A percentile compares a stretch with the other conserved stretches of the same genome.
These are phyloP conservation scores for Fregetta grallaria DNA, from an alignment of 2,113 vertebrate genomes.

Conservation along the genomic window DNA sequence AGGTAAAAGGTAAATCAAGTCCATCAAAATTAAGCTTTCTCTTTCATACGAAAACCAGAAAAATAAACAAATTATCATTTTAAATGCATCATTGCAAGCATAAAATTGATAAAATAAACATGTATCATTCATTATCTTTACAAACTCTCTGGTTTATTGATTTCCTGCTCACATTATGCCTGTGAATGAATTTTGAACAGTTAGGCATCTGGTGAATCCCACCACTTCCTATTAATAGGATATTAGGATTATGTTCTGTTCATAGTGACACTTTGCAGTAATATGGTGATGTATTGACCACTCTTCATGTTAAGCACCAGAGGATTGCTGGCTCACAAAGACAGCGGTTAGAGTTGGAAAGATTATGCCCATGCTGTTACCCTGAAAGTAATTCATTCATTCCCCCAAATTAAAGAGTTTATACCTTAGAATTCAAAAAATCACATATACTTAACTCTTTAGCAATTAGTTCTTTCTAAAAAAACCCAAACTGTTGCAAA, in stretches of 20 bases:
- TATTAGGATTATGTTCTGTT: background rate
- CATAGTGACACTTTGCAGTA: background rate
- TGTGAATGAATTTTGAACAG: background rate
- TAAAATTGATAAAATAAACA: background rate
- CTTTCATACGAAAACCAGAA: background rate
- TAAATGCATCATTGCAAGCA: background rate
- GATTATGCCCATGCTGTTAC: background rate
- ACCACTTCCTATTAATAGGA: background rate
- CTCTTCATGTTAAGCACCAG: background rate
- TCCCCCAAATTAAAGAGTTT: background rate
- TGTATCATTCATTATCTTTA: background rate
- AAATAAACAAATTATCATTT: background rate
- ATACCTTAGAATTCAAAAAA: background rate
- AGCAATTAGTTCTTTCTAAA: background rate
- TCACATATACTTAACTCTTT: background rate
- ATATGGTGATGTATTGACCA: accelerated
- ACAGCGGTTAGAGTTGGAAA: background rate
- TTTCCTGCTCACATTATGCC: background rate
- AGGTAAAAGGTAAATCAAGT: background rate
- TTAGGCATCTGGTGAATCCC: background rate
- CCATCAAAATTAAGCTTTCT: background rate
- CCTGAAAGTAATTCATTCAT: background rate
- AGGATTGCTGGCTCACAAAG: background rate
- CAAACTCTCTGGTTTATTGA: background rate
- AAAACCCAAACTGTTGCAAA: background rate